Percentiles rank a stretch among this genome's conserved stretches.
phyloP scores from a whole-genome alignment of 1,140 invertebrate species.

The Hirudo medicinalis region DNA sequence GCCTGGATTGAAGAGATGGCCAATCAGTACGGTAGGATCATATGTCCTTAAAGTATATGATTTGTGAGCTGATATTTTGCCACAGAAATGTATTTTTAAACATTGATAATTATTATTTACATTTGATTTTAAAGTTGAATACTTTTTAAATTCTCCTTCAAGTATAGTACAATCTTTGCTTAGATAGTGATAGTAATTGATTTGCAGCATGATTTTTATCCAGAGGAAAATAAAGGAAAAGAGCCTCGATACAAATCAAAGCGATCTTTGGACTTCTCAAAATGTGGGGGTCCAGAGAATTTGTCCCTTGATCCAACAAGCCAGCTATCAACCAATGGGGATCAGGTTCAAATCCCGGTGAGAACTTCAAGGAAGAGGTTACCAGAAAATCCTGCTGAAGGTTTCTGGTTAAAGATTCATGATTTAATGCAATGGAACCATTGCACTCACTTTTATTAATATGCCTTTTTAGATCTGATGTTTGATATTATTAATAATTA shows the following conservation, averaged over 20 bases:
- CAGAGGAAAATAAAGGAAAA: conserved; percentile 20
- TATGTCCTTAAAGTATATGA: not conserved
- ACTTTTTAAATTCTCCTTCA: too few species aligned
- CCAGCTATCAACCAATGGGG: not conserved
- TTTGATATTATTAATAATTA: too few species aligned
- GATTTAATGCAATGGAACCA: not conserved
- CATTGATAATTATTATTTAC: not conserved
- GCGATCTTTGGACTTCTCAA: conserved; percentile 25
- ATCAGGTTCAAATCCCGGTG: conserved; percentile 11
- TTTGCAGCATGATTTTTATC: not conserved
- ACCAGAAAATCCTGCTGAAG: conserved; percentile 22
- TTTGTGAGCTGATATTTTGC: not conserved
- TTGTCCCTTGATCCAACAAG: conserved; percentile 16
- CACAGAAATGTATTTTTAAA: not conserved
- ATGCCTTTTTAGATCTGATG: too few species aligned
- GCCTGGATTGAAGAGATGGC: not conserved
- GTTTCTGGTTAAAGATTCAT: not conserved
- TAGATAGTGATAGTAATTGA: not conserved
- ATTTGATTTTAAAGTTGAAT: not conserved
- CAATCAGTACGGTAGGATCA: not conserved
- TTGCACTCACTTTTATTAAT: too few species aligned
- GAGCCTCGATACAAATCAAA: conserved; percentile 23
- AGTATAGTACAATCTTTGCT: not conserved
- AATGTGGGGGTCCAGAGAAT: too few species aligned
- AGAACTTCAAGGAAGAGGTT: conserved; percentile 22